These are phyloP conservation scores for Oreotrochilus melanogaster DNA, from an alignment of 2,113 vertebrate genomes.

Conservation along the genomic window DNA sequence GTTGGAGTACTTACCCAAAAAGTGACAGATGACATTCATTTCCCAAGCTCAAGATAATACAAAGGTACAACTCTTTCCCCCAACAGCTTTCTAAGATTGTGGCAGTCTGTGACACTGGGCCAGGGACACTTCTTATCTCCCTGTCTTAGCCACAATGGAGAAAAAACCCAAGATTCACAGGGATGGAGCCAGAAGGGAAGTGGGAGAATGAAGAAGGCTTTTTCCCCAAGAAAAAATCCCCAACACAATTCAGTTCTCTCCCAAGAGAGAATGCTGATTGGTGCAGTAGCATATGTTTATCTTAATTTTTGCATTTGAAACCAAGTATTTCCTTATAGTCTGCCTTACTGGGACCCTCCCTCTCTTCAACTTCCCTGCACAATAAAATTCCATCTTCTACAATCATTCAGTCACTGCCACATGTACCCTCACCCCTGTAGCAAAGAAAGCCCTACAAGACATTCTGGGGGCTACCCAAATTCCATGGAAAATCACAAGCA, in stretches of 20 bases:
- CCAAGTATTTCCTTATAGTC: neutral
- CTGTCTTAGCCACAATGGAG: neutral
- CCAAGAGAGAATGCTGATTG: neutral
- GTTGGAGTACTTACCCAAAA: neutral
- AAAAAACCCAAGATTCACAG: neutral
- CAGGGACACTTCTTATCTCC: neutral
- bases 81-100: neutral
- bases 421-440: neutral
- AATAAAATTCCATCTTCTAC: neutral
- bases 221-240: no score
- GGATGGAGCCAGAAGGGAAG: neutral
- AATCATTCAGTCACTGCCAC: neutral
- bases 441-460: neutral
- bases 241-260: no score
- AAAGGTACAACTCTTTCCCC: neutral
- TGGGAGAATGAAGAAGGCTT: neutral
- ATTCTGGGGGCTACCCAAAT: neutral
- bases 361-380: neutral
- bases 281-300: neutral
- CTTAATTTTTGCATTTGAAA: neutral
- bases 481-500: accelerated
- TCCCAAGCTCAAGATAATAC: neutral
- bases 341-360: neutral
- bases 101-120: neutral
- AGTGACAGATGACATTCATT: constrained; percentile 3